phyloP scores from a whole-genome alignment of 2,888 invertebrate genomes.

The Temnothorax rugatulus region DNA sequence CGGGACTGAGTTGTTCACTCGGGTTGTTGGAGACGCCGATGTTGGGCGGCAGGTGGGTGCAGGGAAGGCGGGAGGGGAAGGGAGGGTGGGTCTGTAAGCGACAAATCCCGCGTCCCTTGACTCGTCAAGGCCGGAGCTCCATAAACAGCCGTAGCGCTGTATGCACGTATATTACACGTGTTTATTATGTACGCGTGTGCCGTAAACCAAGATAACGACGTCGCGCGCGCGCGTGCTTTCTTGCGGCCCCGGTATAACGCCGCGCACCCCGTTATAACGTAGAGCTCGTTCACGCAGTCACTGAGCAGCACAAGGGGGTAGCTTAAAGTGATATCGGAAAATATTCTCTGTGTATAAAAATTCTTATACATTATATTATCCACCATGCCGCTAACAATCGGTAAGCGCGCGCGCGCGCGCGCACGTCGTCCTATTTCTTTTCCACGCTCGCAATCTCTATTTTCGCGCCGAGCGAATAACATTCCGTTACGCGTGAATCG shows the following conservation, averaged over 20 bases:
- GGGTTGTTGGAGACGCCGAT: conserved; percentile 11
- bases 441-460: conserved; percentile 38
- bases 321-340: conserved; percentile 54
- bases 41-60: background rate
- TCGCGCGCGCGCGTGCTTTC: conserved; percentile 49
- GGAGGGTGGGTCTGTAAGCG: conserved; percentile 29
- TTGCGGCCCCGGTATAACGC: conserved; percentile 31
- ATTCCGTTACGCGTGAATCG: conserved; percentile 35
- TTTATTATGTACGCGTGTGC: conserved; percentile 53
- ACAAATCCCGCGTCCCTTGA: conserved; percentile 63
- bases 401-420: conserved; percentile 1
- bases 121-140: conserved; percentile 62
- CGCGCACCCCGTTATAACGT: conserved; percentile 56
- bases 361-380: conserved; percentile 48
- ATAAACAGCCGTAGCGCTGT: conserved; percentile 51
- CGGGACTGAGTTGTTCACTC: conserved; percentile 43
- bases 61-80: background rate
- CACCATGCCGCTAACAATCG: background rate
- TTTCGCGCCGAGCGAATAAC: conserved; percentile 39
- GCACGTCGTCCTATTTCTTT: conserved; percentile 43
- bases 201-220: conserved; percentile 56
- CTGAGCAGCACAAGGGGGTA: conserved; percentile 53
- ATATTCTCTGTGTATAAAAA: conserved; percentile 49
- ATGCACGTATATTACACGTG: conserved; percentile 48
- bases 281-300: conserved; percentile 53